Percentiles rank a stretch among this genome's conserved stretches.
phyloP scores from a whole-genome alignment of 2,113 vertebrate genomes.

The Cephalopholis sonnerati region DNA sequence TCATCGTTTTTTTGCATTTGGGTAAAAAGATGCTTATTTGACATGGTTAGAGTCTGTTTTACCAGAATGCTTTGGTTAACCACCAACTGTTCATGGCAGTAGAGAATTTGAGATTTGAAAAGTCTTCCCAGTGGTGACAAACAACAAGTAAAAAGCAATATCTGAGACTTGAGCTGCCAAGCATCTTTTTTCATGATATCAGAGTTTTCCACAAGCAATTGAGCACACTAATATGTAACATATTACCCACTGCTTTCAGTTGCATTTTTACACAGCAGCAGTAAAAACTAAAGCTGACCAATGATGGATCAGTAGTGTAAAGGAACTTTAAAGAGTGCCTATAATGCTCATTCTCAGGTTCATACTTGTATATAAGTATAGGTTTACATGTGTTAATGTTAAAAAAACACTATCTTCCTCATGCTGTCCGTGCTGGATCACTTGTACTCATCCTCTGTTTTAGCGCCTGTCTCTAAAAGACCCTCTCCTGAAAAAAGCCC shows the following conservation, averaged over 20 bases:
- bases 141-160: neutral
- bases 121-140: neutral
- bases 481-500: too few relatives aligned
- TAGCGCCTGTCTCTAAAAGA: too few relatives aligned
- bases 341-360: too few relatives aligned
- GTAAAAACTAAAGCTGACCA: too few relatives aligned
- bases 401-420: too few relatives aligned
- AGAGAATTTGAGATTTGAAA: neutral
- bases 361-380: too few relatives aligned
- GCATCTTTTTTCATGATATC: too few relatives aligned
- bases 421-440: too few relatives aligned
- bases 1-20: too few relatives aligned
- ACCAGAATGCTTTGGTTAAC: neutral
- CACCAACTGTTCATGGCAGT: neutral
- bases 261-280: neutral
- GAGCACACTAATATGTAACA: neutral
- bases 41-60: neutral
- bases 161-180: too few relatives aligned
- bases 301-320: neutral
- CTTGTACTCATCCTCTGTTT: too few relatives aligned
- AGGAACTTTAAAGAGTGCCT: neutral
- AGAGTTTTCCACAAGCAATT: neutral
- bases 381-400: too few relatives aligned
- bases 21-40: neutral
- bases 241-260: neutral